Evolutionary conservation across 2,113 vertebrate species (phyloP).

Genomic region (Larimichthys crocea): DNA sequence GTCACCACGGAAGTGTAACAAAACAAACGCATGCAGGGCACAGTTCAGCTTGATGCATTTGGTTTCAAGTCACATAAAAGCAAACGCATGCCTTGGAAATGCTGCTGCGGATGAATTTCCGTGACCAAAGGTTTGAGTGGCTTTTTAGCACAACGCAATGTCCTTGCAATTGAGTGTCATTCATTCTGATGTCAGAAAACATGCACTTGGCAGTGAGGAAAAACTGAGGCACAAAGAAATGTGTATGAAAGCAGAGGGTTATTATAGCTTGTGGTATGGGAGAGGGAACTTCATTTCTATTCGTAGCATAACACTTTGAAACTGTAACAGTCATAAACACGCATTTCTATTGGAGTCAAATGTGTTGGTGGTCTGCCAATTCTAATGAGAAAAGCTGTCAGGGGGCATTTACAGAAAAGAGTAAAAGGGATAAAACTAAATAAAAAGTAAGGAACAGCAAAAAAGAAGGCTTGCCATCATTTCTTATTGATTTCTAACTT

Average conservation of each 20-base stretch:
- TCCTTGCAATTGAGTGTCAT: slow-evolving; percentile 63
- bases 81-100: slow-evolving; percentile 20
- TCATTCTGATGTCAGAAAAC: slow-evolving; percentile 56
- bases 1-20: slow-evolving; percentile 2
- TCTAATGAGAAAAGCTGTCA: slow-evolving; percentile 11
- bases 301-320: background rate
- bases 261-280: slow-evolving; percentile 11
- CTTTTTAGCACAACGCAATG: slow-evolving; percentile 69
- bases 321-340: slow-evolving; percentile 15
- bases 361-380: slow-evolving; percentile 6
- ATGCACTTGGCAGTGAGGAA: slow-evolving; percentile 43
- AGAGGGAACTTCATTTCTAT: slow-evolving; percentile 2
- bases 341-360: background rate
- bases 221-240: slow-evolving; percentile 28
- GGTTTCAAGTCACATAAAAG: slow-evolving; percentile 20
- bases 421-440: background rate
- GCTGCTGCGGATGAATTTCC: slow-evolving; percentile 32
- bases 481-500: slow-evolving; percentile 12
- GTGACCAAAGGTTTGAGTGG: slow-evolving; percentile 40
- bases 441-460: background rate
- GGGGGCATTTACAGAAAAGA: background rate
- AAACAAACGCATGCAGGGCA: background rate
- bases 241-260: slow-evolving; percentile 45
- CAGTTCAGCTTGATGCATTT: slow-evolving; percentile 5
- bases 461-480: slow-evolving; percentile 1